Base-by-base conservation (phyloP, 1,140 invertebrate species). In the Rhagoletis pomonella region DNA sequence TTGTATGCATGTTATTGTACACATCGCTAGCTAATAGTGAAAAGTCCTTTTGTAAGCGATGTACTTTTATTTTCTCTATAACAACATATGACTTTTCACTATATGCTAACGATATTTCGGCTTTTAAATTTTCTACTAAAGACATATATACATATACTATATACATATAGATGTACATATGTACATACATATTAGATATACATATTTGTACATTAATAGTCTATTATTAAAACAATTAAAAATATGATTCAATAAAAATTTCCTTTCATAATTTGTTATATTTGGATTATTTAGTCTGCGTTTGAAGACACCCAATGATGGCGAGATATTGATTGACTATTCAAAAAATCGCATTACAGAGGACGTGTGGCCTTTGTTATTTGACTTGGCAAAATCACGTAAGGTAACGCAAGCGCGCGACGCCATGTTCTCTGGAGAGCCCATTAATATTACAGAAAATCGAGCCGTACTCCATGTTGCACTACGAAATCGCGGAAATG, bases 361-460 rank as follows among this genome's bases (percentile, higher is more conserved):
- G 29, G 95, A 97, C 89, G 95, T 96, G 1, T 94, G 99, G 89
- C 91, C 94, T 4, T 90, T 97, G 9, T 94, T 99, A 5, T 93
- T 99, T 81, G 94, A 97, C 69, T 93, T 99, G 94, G 98, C 98
- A 3, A 96, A 95, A 91, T 95, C 95, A 55, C 94, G 98, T 6
- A 96, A 97, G 90, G 96, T 99, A 58, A 97, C 97, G 93, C 94
- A 95, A 89, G 97, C 97, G 17, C 95, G 98, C 90, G 95, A 98
- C 94, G 97, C 96, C 55, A 99, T 99, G 98, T 99, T 99, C 93
- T 92, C 93, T 89, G 99, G 98, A 58, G 95, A 98, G 91, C 98
- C 98, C 91, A 99, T 99, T 59, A 99, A 99, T 94, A 98, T 99
- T 90, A 99, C 99, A 2, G 99, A 99, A 94, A 95, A 98, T 90